Conservation (phyloP, 2,113 vertebrate genomes). For the Mugil cephalus region DNA sequence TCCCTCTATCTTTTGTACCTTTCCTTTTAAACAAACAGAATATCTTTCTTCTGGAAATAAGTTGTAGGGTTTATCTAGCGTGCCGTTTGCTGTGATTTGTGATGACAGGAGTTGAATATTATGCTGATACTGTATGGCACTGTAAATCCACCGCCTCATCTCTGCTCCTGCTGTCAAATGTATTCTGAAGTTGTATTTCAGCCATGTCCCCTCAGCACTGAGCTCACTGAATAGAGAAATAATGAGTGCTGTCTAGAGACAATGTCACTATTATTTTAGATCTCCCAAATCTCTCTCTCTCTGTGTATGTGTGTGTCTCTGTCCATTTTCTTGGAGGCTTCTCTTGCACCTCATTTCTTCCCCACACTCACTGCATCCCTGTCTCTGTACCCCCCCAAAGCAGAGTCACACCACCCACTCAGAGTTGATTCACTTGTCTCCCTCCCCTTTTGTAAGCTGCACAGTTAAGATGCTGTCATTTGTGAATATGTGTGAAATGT, state of each 20-base stretch:
- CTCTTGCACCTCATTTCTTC: conserved; percentile 38
- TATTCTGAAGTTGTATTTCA: conserved; percentile 78
- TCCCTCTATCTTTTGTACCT: conserved; percentile 35
- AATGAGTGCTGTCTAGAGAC: conserved; percentile 77
- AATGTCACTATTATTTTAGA: conserved; percentile 78
- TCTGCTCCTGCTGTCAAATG: conserved; percentile 73
- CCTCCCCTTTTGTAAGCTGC: conserved; percentile 50
- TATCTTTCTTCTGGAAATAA: conserved; percentile 63
- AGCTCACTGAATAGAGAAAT: conserved; percentile 73
- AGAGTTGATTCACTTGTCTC: conserved; percentile 48
- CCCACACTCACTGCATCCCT: conserved; percentile 46
- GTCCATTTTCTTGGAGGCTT: conserved; percentile 65
- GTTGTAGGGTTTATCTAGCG: conserved; percentile 54
- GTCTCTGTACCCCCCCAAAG: conserved; percentile 48
- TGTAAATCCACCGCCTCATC: conserved; percentile 77
- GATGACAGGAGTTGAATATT: conserved; percentile 75
- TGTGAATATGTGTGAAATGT: conserved; percentile 43
- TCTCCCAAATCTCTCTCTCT: conserved; percentile 59
- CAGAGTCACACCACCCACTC: conserved; percentile 53
- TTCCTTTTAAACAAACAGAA: conserved; percentile 59
- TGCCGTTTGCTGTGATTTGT: conserved; percentile 60
- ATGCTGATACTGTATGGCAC: conserved; percentile 76
- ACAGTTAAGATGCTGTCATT: conserved; percentile 49
- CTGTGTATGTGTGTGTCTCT: conserved; percentile 25
- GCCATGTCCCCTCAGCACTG: conserved; percentile 67